phyloP scores from a whole-genome alignment of 2,113 vertebrate species.

The Pedetes capensis region DNA sequence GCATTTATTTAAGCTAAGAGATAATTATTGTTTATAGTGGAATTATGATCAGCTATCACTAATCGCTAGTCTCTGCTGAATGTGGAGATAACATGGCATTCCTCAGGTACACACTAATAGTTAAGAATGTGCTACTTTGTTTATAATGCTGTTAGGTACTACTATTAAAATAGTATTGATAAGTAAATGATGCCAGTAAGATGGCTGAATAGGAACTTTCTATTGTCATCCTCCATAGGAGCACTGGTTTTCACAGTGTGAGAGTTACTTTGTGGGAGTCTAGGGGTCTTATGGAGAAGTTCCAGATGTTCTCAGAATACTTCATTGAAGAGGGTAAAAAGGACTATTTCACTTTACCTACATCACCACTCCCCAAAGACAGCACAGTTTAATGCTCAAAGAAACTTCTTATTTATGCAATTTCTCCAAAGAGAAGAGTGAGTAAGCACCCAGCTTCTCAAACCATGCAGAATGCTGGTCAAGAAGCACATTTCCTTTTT shows the following conservation, averaged over 20 bases:
- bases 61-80: background rate
- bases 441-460: background rate
- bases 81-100: background rate
- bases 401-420: background rate
- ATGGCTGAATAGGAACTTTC: background rate
- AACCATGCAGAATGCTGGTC: background rate
- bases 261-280: background rate
- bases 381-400: background rate
- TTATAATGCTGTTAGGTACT: background rate
- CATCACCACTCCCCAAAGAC: background rate
- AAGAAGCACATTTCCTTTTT: background rate
- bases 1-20: constrained; percentile 40
- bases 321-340: background rate
- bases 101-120: background rate
- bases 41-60: constrained; percentile 7
- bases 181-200: background rate
- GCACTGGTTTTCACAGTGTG: background rate
- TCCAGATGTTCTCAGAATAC: background rate
- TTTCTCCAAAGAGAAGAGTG: background rate
- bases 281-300: too few relatives aligned
- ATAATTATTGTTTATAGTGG: background rate
- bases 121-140: background rate
- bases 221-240: background rate
- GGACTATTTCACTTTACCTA: background rate
- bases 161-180: background rate